phyloP scores from a whole-genome alignment of 2,113 vertebrate genomes.

The Cavia porcellus region DNA sequence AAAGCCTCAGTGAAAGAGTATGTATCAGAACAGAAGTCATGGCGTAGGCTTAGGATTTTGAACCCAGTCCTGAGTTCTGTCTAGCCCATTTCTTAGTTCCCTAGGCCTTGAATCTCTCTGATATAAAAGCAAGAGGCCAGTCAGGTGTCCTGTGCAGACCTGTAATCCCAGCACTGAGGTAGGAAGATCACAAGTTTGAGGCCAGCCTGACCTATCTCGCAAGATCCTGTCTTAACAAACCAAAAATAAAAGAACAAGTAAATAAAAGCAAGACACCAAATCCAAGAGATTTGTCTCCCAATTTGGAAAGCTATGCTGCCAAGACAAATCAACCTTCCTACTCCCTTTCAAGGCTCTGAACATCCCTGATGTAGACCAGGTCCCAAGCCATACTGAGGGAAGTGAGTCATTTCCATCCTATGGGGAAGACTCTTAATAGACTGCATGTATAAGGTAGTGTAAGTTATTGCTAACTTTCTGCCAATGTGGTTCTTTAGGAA shows the following conservation, averaged over 20 bases:
- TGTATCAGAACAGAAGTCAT: neutral
- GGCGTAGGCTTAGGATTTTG: neutral
- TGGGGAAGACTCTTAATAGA: neutral
- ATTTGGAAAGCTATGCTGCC: constrained; percentile 2
- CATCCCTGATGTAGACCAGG: neutral
- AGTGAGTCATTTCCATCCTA: neutral
- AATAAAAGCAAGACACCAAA: neutral
- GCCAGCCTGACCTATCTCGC: neutral
- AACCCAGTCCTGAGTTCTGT: constrained; percentile 45
- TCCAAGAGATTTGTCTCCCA: neutral
- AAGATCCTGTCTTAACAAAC: neutral
- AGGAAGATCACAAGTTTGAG: neutral
- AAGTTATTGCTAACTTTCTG: neutral
- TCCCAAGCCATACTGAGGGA: neutral
- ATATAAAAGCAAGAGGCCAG: neutral
- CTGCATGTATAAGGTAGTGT: neutral
- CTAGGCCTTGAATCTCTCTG: neutral
- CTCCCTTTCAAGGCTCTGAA: neutral
- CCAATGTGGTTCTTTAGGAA: neutral
- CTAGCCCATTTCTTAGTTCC: neutral
- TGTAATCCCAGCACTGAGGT: neutral
- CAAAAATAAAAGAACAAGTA: neutral
- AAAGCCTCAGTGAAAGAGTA: constrained; percentile 44
- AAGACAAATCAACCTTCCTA: neutral
- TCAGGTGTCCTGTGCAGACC: neutral